These are phyloP conservation scores for Catharus bicknelli DNA, from an alignment of 2,113 vertebrate genomes.

Conservation along the genomic window DNA sequence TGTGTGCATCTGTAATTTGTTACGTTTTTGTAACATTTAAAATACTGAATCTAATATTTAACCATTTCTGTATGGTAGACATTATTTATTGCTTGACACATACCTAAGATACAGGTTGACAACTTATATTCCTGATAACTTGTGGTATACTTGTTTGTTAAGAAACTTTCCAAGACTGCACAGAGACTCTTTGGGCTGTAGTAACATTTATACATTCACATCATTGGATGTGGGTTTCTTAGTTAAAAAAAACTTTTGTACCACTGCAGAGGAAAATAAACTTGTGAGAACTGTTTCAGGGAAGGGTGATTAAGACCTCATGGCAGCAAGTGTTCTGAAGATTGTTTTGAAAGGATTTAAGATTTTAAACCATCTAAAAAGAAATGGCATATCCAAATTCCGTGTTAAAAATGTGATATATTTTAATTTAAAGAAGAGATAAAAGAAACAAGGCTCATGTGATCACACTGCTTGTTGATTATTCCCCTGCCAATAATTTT, in stretches of 20 bases:
- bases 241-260: background rate
- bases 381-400: background rate
- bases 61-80: background rate
- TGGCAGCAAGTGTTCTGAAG: constrained; percentile 50
- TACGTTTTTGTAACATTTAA: background rate
- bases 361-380: constrained; percentile 9
- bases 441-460: background rate
- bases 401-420: background rate
- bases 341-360: constrained; percentile 53
- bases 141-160: background rate
- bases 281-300: constrained; percentile 2
- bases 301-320: constrained; percentile 43
- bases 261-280: constrained; percentile 38
- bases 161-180: background rate
- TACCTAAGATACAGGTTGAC: background rate
- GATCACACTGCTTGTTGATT: background rate
- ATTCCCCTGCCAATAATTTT: constrained; percentile 17
- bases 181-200: background rate
- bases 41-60: background rate
- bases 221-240: background rate
- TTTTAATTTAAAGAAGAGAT: constrained; percentile 21
- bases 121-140: background rate
- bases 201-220: background rate
- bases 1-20: background rate
- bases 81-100: background rate